phyloP scores from a whole-genome alignment of 2,888 invertebrate species.

The Pollenia amentaria region DNA sequence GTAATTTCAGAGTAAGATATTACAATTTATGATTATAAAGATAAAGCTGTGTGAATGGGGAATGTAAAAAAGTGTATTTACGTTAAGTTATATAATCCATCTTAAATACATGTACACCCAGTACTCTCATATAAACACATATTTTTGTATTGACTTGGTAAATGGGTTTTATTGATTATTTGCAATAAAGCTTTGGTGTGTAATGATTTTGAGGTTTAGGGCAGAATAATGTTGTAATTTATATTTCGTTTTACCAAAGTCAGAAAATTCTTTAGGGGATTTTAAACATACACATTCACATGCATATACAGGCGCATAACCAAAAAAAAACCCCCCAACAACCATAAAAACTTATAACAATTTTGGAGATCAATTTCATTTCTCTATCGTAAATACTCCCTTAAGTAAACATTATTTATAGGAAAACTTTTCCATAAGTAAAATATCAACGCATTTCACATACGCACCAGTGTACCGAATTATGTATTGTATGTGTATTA shows the following conservation, averaged over 20 bases:
- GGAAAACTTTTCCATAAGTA: slow-evolving; percentile 39
- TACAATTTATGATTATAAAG: no score
- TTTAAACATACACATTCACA: slow-evolving; percentile 13
- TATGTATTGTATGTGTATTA: slow-evolving; percentile 13
- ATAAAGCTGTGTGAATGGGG: not conserved
- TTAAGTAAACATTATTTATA: slow-evolving; percentile 62
- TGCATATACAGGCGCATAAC: not conserved
- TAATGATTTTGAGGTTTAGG: slow-evolving; percentile 44
- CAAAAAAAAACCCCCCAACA: not conserved
- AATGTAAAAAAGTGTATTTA: slow-evolving; percentile 1
- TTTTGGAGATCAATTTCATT: slow-evolving; percentile 64
- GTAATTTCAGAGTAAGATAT: no score
- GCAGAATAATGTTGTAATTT: slow-evolving; percentile 40
- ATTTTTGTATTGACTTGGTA: slow-evolving; percentile 16
- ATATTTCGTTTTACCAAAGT: slow-evolving; percentile 14
- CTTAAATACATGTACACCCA: not conserved
- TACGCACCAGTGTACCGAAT: not conserved
- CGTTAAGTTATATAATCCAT: not conserved
- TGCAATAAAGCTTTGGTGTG: slow-evolving; percentile 37
- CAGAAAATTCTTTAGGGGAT: slow-evolving; percentile 44
- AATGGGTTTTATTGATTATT: slow-evolving; percentile 64
- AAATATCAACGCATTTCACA: slow-evolving; percentile 41
- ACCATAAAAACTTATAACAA: not conserved
- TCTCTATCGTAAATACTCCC: slow-evolving; percentile 64
- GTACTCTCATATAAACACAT: not conserved